phyloP scores from a whole-genome alignment of 2,797 vertebrate species.

The Octomys mimax region DNA sequence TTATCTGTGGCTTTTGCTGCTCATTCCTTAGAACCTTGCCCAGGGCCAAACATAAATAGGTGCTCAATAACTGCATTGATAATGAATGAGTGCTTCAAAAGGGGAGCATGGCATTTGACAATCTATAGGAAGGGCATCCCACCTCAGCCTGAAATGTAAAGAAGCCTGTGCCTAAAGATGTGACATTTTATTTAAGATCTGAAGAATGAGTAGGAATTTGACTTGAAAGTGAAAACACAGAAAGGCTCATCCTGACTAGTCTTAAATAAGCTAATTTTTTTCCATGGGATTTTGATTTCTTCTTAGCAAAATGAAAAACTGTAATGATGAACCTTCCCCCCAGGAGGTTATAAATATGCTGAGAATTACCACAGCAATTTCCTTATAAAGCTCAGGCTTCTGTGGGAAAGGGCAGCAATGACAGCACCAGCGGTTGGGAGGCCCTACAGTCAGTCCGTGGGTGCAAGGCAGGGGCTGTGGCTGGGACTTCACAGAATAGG shows the following conservation, averaged over 20 bases:
- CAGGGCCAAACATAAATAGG: neutral
- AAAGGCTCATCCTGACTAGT: neutral
- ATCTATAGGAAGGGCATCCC: neutral
- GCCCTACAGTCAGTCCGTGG: rapidly evolving
- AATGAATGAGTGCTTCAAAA: neutral
- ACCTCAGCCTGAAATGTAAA: neutral
- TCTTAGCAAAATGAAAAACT: conserved; percentile 58
- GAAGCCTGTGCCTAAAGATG: neutral
- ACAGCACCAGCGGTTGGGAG: rapidly evolving
- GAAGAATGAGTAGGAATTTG: conserved; percentile 41
- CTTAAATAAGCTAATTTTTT: neutral
- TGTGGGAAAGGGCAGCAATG: rapidly evolving
- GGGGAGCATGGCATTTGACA: neutral
- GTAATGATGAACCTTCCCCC: neutral
- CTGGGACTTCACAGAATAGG: neutral
- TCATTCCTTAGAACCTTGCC: neutral
- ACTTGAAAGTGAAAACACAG: conserved; percentile 3
- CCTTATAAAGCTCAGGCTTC: neutral
- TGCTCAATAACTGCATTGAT: conserved; percentile 2
- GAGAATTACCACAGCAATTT: neutral
- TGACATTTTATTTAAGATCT: conserved; percentile 40
- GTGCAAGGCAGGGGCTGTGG: neutral
- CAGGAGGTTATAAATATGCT: neutral
- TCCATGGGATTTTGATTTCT: conserved; percentile 18
- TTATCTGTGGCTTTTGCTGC: neutral